Base-by-base conservation (phyloP, 2,113 vertebrate species). In the Pyxicephalus adspersus region DNA sequence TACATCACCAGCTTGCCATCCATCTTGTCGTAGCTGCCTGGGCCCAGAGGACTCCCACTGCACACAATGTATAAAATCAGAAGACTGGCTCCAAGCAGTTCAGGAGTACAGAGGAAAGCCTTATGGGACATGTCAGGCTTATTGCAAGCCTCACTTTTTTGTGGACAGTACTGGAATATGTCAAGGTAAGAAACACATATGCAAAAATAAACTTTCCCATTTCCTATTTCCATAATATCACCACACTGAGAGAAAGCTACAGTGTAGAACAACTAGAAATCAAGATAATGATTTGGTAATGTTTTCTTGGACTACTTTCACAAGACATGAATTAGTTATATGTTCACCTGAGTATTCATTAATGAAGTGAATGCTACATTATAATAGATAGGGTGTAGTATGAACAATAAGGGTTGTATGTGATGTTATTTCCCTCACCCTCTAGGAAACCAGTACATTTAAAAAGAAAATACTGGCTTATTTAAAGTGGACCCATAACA, bases 21-120 rank as follows among this genome's bases (percentile, higher is more conserved):
- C 88, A 0, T 95, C 95, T 28, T 99, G 98, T 65, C 92, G 85
- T 0, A 85, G 91, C 1, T 99, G 98, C 15, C 1, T 93, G 0
- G 97, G 98, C 1, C 94, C 94, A 0, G 86, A 90, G 3, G 68
- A 84, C 3, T 90, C 90, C 0, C 92, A 87, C 25, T 98, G 97
- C 66, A 88, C 88, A 3, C 84, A 2, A 20, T 99, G 98, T 83
- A 76, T 76, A 67, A 92, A 88, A 1, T 90, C 91, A 0, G 91
- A 92, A 63, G 89, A 94, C 0, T 92, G 86, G 0, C 90, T 99
- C 50, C 91, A 92, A 74, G 92, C 84, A 0, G 87, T 84, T 5
- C 81, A 68, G 5, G n/a, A n/a, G 0, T 1, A 65, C 1, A 75
- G 85, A 3, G 86, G 72, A 51, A 16, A 80, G 11, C 65, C 45